Conservation (phyloP, 2,888 invertebrate genomes). For the Drosophila niveifrons region DNA sequence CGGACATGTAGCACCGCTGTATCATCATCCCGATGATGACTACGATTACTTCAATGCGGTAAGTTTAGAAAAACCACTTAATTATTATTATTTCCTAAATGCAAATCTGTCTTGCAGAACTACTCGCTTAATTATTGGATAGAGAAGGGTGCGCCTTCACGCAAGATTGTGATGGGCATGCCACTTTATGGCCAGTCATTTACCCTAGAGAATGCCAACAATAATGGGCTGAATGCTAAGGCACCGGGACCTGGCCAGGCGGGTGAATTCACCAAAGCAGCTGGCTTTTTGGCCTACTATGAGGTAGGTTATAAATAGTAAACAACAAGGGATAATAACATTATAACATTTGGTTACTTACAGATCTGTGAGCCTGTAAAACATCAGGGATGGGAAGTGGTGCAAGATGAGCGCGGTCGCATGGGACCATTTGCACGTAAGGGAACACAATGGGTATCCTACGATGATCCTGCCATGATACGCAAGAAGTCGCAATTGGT, state of each 20-base stretch:
- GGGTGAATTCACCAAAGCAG: constrained; percentile 94
- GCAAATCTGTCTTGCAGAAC: constrained; percentile 87
- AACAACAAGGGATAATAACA: no score
- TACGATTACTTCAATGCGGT: constrained; percentile 93
- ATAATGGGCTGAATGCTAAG: constrained; percentile 90
- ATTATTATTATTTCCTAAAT: neutral
- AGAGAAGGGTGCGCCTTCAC: constrained; percentile 91
- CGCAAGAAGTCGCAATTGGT: constrained; percentile 92
- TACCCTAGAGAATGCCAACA: constrained; percentile 88
- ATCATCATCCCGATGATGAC: constrained; percentile 93
- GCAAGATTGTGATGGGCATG: constrained; percentile 95
- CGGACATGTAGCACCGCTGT: constrained; percentile 95
- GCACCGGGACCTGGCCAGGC: constrained; percentile 92
- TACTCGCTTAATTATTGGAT: constrained; percentile 96
- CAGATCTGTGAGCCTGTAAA: constrained; percentile 93
- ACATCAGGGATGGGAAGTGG: constrained; percentile 92
- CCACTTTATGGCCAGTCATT: constrained; percentile 96
- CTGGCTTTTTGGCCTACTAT: constrained; percentile 95
- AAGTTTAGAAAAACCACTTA: constrained; percentile 78
- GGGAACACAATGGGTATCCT: constrained; percentile 96
- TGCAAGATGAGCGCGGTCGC: constrained; percentile 90
- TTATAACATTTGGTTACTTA: neutral
- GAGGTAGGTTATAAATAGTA: constrained; percentile 87
- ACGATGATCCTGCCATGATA: constrained; percentile 93
- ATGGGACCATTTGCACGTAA: constrained; percentile 96